Conservation (phyloP, 2,888 invertebrate genomes). For the Acleris sparsana region DNA sequence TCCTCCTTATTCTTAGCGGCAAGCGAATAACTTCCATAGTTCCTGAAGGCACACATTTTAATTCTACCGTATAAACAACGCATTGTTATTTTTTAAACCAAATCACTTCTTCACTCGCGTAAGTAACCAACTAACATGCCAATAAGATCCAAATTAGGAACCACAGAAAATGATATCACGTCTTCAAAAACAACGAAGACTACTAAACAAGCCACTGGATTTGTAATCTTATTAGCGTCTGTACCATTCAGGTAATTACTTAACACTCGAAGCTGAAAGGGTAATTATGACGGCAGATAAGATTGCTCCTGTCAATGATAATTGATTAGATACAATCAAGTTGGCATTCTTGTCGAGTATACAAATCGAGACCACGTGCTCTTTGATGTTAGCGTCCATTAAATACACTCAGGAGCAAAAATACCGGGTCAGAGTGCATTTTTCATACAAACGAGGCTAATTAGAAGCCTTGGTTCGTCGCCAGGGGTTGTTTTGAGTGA, state of each 20-base stretch:
- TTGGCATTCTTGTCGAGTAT: too few relatives aligned
- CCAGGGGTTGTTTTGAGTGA: too few relatives aligned
- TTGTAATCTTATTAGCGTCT: neutral
- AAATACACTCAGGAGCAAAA: too few relatives aligned
- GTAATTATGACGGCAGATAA: slow-evolving; percentile 1
- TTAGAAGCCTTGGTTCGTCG: too few relatives aligned
- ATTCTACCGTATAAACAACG: neutral
- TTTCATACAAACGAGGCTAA: too few relatives aligned
- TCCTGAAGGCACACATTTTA: neutral
- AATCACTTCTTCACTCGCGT: neutral
- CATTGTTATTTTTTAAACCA: neutral
- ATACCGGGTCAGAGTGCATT: too few relatives aligned
- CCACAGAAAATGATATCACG: neutral
- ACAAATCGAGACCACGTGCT: too few relatives aligned
- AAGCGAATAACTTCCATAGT: slow-evolving; percentile 7
- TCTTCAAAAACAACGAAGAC: neutral
- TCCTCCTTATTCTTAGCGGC: neutral
- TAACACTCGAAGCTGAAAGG: neutral
- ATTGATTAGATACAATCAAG: slow-evolving; percentile 1
- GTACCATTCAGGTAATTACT: neutral
- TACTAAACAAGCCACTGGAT: slow-evolving; percentile 1
- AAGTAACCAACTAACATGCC: neutral
- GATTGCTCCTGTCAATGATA: slow-evolving; percentile 8
- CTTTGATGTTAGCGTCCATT: slow-evolving; percentile 1
- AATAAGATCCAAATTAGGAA: slow-evolving; percentile 4